Conservation (phyloP, 2,797 vertebrate species). For the Anniella stebbinsi region DNA sequence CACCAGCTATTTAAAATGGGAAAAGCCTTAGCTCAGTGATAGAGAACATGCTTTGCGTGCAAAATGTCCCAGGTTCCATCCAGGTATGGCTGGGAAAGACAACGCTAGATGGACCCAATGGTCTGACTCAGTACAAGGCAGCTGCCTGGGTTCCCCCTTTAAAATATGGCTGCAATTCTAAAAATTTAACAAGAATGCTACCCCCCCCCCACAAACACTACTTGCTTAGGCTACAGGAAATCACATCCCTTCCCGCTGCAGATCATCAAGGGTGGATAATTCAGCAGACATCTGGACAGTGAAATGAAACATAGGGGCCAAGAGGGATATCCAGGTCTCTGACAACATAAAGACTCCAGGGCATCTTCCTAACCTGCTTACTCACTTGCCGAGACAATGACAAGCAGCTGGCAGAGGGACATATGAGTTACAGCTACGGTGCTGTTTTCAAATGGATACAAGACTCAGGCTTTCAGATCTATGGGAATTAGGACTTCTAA, state of each 20-base stretch:
- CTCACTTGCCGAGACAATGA: neutral
- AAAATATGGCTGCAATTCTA: neutral
- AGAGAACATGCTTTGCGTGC: neutral
- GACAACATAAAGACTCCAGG: neutral
- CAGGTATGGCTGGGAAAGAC: neutral
- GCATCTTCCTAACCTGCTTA: neutral
- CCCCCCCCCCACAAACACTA: neutral
- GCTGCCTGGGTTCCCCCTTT: neutral
- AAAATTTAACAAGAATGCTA: neutral
- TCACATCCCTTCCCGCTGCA: neutral
- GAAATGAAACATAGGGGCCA: conserved; percentile 1
- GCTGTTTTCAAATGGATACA: conserved; percentile 1
- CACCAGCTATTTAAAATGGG: neutral
- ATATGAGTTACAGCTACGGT: neutral
- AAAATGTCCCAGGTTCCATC: neutral
- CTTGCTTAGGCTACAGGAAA: neutral
- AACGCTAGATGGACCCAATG: neutral
- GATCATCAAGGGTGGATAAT: neutral
- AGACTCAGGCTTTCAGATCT: neutral
- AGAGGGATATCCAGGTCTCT: neutral
- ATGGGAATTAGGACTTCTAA: conserved; percentile 27
- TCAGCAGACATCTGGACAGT: neutral
- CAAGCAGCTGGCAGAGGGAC: neutral
- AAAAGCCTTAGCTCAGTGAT: neutral
- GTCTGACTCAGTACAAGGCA: neutral